These are phyloP conservation scores for Coracias cyanogaster DNA, from an alignment of 2,797 vertebrate species.

Conservation along the genomic window DNA sequence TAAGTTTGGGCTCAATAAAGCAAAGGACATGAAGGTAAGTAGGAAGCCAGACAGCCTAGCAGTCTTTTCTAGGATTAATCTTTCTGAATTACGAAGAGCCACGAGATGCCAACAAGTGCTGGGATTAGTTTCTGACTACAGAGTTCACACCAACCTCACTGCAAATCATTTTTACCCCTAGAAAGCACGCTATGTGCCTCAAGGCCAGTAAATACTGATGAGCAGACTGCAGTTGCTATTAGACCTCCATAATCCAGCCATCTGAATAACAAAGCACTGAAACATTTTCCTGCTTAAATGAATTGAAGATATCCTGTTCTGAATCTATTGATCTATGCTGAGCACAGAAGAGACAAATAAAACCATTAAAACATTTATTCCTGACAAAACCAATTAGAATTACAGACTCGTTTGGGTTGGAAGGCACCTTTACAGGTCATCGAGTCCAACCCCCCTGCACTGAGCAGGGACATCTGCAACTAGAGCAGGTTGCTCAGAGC, in stretches of 20 bases:
- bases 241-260: neutral
- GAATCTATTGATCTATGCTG: neutral
- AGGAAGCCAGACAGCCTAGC: neutral
- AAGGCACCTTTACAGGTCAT: neutral
- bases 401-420: neutral
- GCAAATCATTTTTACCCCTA: accelerated
- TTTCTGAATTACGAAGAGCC: neutral
- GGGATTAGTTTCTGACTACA: neutral
- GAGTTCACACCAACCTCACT: neutral
- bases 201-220: neutral
- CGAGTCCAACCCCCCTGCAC: neutral
- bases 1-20: neutral
- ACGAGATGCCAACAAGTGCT: neutral
- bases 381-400: neutral
- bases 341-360: neutral
- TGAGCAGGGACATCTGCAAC: neutral
- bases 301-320: neutral
- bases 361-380: neutral
- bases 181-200: accelerated
- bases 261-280: neutral
- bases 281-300: too few species aligned
- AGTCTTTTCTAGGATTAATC: neutral
- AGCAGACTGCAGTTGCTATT: neutral
- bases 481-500: neutral
- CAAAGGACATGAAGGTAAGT: accelerated